Conservation (phyloP, 2,797 vertebrate species). For the Eulemur rubriventer region DNA sequence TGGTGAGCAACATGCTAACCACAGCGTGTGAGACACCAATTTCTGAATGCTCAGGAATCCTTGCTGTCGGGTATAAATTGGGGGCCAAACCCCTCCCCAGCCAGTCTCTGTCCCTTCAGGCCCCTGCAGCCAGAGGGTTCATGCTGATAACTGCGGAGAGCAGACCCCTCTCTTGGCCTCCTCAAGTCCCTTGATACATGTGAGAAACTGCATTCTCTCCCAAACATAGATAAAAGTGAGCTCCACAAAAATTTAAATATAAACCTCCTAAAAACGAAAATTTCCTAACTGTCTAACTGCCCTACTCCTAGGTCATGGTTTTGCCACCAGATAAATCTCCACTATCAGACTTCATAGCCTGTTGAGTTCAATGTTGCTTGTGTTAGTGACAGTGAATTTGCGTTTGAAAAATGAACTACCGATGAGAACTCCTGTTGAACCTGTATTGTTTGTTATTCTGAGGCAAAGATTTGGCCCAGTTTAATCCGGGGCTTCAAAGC, state of each 20-base stretch:
- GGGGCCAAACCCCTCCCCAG: neutral
- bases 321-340: conserved; percentile 89
- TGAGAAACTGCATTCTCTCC: conserved; percentile 85
- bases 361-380: conserved; percentile 90
- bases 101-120: neutral
- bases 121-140: neutral
- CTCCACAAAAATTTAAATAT: conserved; percentile 85
- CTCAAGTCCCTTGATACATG: conserved; percentile 56
- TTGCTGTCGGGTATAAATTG: neutral
- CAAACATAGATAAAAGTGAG: conserved; percentile 86
- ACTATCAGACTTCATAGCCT: conserved; percentile 85
- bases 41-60: neutral
- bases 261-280: conserved; percentile 86
- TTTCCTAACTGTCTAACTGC: conserved; percentile 86
- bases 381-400: conserved; percentile 91
- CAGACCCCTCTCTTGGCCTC: conserved; percentile 15
- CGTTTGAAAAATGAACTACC: conserved; percentile 90
- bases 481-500: conserved; percentile 94
- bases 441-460: conserved; percentile 94
- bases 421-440: conserved; percentile 92
- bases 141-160: neutral
- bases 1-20: conserved; percentile 12
- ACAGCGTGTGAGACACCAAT: neutral
- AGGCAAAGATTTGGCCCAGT: conserved; percentile 90
- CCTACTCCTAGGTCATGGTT: conserved; percentile 84